Evolutionary conservation across 2,888 invertebrate genomes (phyloP).

Genomic region (Agrilus biguttatus): DNA sequence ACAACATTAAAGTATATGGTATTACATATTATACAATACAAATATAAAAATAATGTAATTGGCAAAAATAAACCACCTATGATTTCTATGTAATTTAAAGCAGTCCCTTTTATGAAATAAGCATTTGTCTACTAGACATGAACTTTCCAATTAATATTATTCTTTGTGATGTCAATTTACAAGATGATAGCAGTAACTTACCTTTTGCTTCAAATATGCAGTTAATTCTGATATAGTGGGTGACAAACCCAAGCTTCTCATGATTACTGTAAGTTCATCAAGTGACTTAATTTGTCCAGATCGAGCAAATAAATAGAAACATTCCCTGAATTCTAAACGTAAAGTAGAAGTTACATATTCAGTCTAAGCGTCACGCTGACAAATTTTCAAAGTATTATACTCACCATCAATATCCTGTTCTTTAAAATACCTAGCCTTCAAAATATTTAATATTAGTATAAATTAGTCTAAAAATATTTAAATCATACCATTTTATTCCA

Average conservation of each 20-base stretch:
- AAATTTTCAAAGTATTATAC: conserved; percentile 16
- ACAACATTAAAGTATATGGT: too few relatives aligned
- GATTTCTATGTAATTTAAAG: too few relatives aligned
- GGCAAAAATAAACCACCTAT: too few relatives aligned
- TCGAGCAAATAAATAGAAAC: conserved; percentile 86
- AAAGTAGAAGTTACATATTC: conserved; percentile 7
- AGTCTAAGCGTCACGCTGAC: not conserved
- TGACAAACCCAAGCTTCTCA: conserved; percentile 87
- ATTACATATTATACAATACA: too few relatives aligned
- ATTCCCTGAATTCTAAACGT: conserved; percentile 82
- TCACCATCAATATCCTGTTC: conserved; percentile 92
- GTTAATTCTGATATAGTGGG: conserved; percentile 85
- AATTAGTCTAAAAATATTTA: too few relatives aligned
- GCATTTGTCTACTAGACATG: too few relatives aligned
- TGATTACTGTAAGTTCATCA: conserved; percentile 84
- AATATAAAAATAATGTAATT: too few relatives aligned
- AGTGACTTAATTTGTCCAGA: conserved; percentile 77
- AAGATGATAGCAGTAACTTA: conserved; percentile 5
- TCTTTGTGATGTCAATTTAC: too few relatives aligned
- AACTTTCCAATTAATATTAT: too few relatives aligned
- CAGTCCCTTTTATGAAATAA: too few relatives aligned
- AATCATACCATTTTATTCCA: too few relatives aligned
- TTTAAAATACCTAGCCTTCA: conserved; percentile 83
- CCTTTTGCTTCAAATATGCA: conserved; percentile 59
- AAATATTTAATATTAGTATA: conserved; percentile 11